Percentiles rank a stretch among this genome's conserved stretches.
phyloP scores from a whole-genome alignment of 2,113 vertebrate species.

The Rhizomys pruinosus region DNA sequence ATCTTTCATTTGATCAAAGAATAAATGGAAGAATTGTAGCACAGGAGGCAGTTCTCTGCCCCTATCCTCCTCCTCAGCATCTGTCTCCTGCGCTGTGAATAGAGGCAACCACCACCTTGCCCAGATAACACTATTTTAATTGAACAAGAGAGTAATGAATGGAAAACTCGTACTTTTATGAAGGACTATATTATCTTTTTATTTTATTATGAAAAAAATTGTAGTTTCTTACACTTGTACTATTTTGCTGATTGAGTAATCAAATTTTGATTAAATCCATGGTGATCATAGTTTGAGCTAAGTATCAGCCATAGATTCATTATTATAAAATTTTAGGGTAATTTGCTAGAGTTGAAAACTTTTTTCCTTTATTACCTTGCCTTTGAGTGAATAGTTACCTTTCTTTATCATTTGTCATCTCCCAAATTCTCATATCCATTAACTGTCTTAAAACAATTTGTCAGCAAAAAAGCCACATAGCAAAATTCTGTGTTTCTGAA shows the following conservation, averaged over 20 bases:
- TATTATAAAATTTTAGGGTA: background rate
- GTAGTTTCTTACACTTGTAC: background rate
- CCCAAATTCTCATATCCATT: background rate
- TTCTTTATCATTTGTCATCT: background rate
- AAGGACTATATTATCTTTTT: background rate
- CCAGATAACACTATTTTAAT: background rate
- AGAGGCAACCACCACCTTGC: background rate
- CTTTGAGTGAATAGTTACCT: slow-evolving; percentile 32
- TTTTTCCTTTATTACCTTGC: background rate
- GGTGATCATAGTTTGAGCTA: background rate
- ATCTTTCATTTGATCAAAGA: slow-evolving; percentile 23
- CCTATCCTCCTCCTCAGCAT: background rate
- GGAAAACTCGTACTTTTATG: background rate
- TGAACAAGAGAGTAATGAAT: background rate
- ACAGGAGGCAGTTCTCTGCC: background rate
- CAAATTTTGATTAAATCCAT: slow-evolving; percentile 7
- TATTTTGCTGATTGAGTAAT: slow-evolving; percentile 16
- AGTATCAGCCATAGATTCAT: background rate
- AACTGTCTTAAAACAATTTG: slow-evolving; percentile 14
- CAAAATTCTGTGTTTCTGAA: slow-evolving; percentile 21
- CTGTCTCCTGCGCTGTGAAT: background rate
- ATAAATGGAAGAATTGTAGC: background rate
- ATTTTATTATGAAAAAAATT: slow-evolving; percentile 22
- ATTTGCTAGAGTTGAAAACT: slow-evolving; percentile 18
- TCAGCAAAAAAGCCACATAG: background rate